Conservation (phyloP, 2,113 vertebrate genomes). For the Sceloporus tristichus region DNA sequence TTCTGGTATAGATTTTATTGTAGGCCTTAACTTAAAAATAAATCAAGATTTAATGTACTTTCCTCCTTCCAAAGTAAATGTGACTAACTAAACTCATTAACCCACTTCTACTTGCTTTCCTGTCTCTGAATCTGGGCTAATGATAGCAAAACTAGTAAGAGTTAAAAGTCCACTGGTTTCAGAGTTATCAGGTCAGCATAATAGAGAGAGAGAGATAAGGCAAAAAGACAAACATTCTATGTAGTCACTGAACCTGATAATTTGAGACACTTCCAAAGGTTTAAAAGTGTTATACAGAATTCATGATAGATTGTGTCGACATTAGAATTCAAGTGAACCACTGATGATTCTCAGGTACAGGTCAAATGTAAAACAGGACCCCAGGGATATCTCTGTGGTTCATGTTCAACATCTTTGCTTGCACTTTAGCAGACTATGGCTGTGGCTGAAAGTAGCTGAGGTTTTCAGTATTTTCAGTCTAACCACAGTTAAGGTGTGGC, state of each 20-base stretch:
- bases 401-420: conserved; percentile 18
- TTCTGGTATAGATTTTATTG: no score
- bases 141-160: not conserved
- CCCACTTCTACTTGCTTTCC: no score
- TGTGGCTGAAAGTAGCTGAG: conserved; percentile 10
- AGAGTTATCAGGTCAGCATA: not conserved
- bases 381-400: not conserved
- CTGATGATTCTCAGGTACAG: not conserved
- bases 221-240: no score
- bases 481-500: not conserved
- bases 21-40: no score
- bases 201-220: no score
- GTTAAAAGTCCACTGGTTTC: no score
- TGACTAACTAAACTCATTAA: no score
- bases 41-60: no score
- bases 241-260: not conserved
- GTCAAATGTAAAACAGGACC: not conserved
- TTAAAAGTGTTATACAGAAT: not conserved
- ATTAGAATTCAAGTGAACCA: not conserved
- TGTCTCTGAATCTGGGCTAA: not conserved
- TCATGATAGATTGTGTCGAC: not conserved
- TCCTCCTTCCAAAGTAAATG: no score
- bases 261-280: not conserved
- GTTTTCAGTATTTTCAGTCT: not conserved
- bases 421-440: not conserved